Percentiles rank a stretch among this genome's conserved stretches.
phyloP scores from a whole-genome alignment of 92 coral and sea anemone species.

The Porites divaricata region DNA sequence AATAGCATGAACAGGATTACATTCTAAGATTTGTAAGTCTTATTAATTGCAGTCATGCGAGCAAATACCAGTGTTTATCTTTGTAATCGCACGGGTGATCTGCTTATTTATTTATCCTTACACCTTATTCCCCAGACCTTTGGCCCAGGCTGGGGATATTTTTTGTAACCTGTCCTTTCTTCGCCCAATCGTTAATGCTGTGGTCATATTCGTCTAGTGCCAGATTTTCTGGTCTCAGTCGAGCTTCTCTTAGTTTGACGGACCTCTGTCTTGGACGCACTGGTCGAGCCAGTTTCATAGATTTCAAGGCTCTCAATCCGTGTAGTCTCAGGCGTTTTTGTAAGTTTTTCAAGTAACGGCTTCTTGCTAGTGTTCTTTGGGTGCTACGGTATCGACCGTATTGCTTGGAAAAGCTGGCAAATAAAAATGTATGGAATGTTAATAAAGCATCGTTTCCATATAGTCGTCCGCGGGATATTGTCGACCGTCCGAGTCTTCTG shows the following conservation, averaged over 20 bases:
- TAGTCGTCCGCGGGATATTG: background rate
- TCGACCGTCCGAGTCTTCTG: background rate
- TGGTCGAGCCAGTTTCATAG: slow-evolving; percentile 24
- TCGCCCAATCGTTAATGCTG: slow-evolving; percentile 14
- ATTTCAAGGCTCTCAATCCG: slow-evolving; percentile 4
- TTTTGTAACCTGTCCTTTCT: slow-evolving; percentile 17
- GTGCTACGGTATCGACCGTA: slow-evolving; percentile 43
- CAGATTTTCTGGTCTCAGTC: slow-evolving; percentile 10
- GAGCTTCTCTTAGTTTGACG: slow-evolving; percentile 1
- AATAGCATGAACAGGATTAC: too few relatives aligned
- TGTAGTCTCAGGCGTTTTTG: slow-evolving; percentile 26
- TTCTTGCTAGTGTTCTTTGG: slow-evolving; percentile 32
- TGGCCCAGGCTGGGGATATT: background rate
- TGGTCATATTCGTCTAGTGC: slow-evolving; percentile 41
- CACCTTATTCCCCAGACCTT: background rate
- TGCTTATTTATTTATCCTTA: too few relatives aligned
- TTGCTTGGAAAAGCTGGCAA: slow-evolving; percentile 36
- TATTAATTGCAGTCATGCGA: too few relatives aligned
- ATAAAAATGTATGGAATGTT: background rate
- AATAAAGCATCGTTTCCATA: too few relatives aligned
- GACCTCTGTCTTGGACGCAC: slow-evolving; percentile 40
- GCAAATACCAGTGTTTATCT: too few relatives aligned
- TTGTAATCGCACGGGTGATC: too few relatives aligned
- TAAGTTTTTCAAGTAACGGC: slow-evolving; percentile 9
- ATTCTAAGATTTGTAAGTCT: too few relatives aligned